Evolutionary conservation across 2,113 vertebrate species (phyloP), one percentile per base, ranked within the genome.

Genomic region (Limanda limanda): DNA sequence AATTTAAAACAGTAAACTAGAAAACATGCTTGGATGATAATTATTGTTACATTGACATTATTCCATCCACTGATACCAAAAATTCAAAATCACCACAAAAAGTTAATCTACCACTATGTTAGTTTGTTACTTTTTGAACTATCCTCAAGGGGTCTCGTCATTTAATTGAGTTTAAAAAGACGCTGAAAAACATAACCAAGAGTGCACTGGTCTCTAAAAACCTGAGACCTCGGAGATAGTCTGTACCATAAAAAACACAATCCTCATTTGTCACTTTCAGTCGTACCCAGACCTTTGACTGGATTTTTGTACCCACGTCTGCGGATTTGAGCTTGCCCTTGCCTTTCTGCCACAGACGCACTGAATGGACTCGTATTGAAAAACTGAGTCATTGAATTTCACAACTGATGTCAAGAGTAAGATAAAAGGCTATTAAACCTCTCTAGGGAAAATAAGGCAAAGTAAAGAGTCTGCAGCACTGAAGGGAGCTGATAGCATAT

Each of bases 371-470:
- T 70, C 54, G 48, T 66, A 74, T n/a, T 84, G 73, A 82, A 84
- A 84, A 82, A 84, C 62, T 42, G 48, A 90, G 78, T 76, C 82
- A 85, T 12, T 78, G 77, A 87, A 80, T 85, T 60, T 83, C 48
- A 60, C 68, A 84, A 79, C 81, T 85, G 81, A 88, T 88, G 76
- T 86, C 81, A 80, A 83, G 80, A 84, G 74, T 84, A 83, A 84
- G 83, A 89, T 86, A 88, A 76, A 74, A 71, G 74, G 82, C 81
- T 87, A 87, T 93, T 90, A 91, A 88, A 86, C 57, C 70, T 82
- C 86, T 83, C 87, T 75, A 59, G 80, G 85, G 86, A 89, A 86
- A 92, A 89, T 80, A 92, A 87, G 68, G 78, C 86, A 86, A 18
- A 81, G 86, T 78, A 85, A 91, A 88, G 81, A 81, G 81, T 86